Evolutionary conservation across 2,113 vertebrate species (phyloP).

Genomic region (Platichthys flesus): DNA sequence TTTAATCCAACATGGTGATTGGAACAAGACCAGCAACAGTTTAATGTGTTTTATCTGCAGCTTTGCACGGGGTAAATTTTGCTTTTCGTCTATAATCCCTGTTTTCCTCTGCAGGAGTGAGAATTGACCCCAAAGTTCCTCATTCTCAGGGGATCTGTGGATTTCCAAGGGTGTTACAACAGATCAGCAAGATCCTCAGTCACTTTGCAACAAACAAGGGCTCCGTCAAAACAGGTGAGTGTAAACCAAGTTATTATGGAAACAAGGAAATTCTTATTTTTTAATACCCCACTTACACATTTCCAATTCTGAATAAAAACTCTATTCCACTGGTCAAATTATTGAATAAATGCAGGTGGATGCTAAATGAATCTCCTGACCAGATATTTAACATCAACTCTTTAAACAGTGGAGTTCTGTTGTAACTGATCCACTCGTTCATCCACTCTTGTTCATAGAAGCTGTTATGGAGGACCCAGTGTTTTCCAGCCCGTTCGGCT

Average conservation of each 20-base stretch:
- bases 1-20: background rate
- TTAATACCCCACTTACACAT: too few species aligned
- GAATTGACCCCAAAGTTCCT: constrained; percentile 74
- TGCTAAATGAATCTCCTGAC: too few species aligned
- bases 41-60: background rate
- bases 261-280: too few species aligned
- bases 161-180: constrained; percentile 90
- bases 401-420: too few species aligned
- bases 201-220: constrained; percentile 79
- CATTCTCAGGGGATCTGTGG: constrained; percentile 86
- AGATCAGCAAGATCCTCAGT: constrained; percentile 93
- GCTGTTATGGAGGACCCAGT: constrained; percentile 76
- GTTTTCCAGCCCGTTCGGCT: constrained; percentile 81
- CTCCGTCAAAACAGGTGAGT: constrained; percentile 85
- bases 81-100: constrained; percentile 12
- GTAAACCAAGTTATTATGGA: too few species aligned
- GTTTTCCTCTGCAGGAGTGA: constrained; percentile 79
- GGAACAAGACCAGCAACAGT: too few species aligned
- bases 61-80: background rate
- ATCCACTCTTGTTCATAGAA: constrained; percentile 49
- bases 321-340: too few species aligned
- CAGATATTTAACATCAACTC: too few species aligned
- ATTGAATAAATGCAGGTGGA: too few species aligned
- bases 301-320: too few species aligned
- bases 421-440: background rate